Percentiles rank a stretch among this genome's conserved stretches.
phyloP scores from a whole-genome alignment of 2,888 invertebrate genomes.

The Coelinius sp. region DNA sequence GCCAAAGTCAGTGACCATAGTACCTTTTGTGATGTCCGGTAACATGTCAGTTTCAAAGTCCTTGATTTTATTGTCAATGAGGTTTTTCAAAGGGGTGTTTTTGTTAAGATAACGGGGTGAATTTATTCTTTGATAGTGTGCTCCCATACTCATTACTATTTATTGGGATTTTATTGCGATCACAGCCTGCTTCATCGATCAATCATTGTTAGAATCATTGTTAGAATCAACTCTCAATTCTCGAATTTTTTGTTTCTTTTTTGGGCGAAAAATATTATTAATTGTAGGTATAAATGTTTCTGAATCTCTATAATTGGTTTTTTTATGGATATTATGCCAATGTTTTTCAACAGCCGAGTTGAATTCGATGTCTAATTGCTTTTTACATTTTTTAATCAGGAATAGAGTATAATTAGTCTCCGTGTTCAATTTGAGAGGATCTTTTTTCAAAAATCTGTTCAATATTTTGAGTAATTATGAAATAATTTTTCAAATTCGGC shows the following conservation, averaged over 20 bases:
- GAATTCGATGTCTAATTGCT: slow-evolving; percentile 31
- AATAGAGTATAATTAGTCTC: no score
- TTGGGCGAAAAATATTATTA: slow-evolving; percentile 30
- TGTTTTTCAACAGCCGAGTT: slow-evolving; percentile 15
- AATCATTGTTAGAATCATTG: background rate
- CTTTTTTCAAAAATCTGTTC: no score
- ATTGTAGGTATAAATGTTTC: slow-evolving; percentile 40
- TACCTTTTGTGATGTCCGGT: no score
- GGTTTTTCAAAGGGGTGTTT: background rate
- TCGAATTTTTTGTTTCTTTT: background rate
- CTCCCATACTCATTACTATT: slow-evolving; percentile 10
- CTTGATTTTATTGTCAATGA: background rate
- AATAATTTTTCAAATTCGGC: no score
- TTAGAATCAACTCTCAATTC: background rate
- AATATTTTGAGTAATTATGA: no score
- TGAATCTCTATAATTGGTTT: slow-evolving; percentile 29
- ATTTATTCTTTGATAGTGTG: slow-evolving; percentile 39
- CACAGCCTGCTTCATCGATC: background rate
- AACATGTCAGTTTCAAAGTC: background rate
- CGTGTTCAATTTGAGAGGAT: no score
- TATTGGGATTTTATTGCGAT: background rate
- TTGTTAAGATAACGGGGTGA: slow-evolving; percentile 29
- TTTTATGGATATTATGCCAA: slow-evolving; percentile 21
- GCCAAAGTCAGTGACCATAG: background rate
- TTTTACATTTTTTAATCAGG: slow-evolving; percentile 28